Percentiles rank a stretch among this genome's conserved stretches.
These are phyloP conservation scores for honey bee (Apis mellifera) DNA, from an alignment of 1,140 invertebrate species.

Conservation along the genomic window Amel_HAv3.1 CM009940.2:8210501-8211000, in stretches of 20 bases:
- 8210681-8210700: constrained; percentile 69
- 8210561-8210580: constrained; percentile 75
- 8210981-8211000: constrained; percentile 52
- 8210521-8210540: constrained; percentile 82
- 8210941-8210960: constrained; percentile 48
- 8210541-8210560: constrained; percentile 81
- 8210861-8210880: constrained; percentile 75
- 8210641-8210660: constrained; percentile 80
- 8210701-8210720: constrained; percentile 75
- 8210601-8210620: constrained; percentile 77
- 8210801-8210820: constrained; percentile 75
- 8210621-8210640: constrained; percentile 81
- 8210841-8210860: constrained; percentile 83
- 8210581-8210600: constrained; percentile 82
- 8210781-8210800: constrained; percentile 78
- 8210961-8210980: constrained; percentile 51
- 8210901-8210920: constrained; percentile 52
- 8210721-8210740: constrained; percentile 79
- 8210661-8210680: constrained; percentile 72
- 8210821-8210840: constrained; percentile 82
- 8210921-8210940: constrained; percentile 49
- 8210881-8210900: constrained; percentile 53
- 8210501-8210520: constrained; percentile 82
- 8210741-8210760: constrained; percentile 81
- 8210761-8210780: constrained; percentile 79